Evolutionary conservation across 2,888 invertebrate genomes (phyloP), one percentile per base, ranked within the genome.

Genomic region (Tiliacea citrago): DNA sequence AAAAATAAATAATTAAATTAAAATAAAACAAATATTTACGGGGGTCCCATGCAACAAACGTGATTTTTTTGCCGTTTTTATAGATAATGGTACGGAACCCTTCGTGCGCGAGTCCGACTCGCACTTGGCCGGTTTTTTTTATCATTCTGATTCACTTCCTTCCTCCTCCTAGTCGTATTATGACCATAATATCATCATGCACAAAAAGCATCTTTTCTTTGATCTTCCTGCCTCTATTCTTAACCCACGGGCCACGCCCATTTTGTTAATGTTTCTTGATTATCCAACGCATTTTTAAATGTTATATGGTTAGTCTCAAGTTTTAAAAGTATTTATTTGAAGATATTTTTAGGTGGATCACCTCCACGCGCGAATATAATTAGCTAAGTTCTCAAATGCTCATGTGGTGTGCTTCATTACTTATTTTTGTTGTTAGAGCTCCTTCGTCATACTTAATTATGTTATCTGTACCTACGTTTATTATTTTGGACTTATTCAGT

Each of bases 311-410:
- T 61, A 18, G n/a, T 75, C 18, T 61, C 53, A 53, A 53, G 29
- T 39, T 29, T 66, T 39, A 53, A 39, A 53, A 60, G 47, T 47
- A 21, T 75, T 42, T 73, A 53, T 45, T 73, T n/a, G 5, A 16
- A 35, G 21, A 47, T 70, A 70, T 60, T 70, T 70, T 70, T 79
- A 63, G 62, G 13, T 35, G 45, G 51, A 63, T 63, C 65, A 78
- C 77, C 79, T 82, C 77, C 74, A 79, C 72, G 45, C 18, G 57
- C 21, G 57, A 18, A 35, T 72, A 65, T 60, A 68, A 61, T 58
- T 79, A 79, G 47, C 16, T 21, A 29, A 18, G 29, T 29, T 29
- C 2, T 3, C 29, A 58, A 39, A 53, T 53, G 21, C 45, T 79
- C 68, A 66, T 67, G 62, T 67, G 69, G 49, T 51, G 45, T 49